Conservation (phyloP, 2,113 vertebrate species). For the Symphodus melops region DNA sequence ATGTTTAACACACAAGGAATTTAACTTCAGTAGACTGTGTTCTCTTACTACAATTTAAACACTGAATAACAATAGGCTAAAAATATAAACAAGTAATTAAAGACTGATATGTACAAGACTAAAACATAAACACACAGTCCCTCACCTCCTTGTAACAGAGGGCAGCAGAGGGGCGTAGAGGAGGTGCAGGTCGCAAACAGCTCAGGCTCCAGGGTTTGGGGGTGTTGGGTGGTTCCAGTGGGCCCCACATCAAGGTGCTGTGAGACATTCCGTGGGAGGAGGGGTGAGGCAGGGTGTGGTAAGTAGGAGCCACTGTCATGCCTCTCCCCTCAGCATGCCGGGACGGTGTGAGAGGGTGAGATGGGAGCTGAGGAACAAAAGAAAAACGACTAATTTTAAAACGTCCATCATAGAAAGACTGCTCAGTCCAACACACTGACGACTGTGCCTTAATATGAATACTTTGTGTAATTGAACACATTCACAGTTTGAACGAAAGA, state of each 20-base stretch:
- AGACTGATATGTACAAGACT: no score
- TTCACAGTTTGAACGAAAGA: no score
- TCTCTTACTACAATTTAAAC: no score
- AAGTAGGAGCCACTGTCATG: constrained; percentile 91
- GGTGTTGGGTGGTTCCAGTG: constrained; percentile 95
- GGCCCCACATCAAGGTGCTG: constrained; percentile 96
- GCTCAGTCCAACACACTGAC: not conserved
- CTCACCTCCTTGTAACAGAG: constrained; percentile 98
- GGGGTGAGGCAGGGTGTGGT: constrained; percentile 97
- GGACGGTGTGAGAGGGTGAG: constrained; percentile 94
- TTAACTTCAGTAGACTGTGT: no score
- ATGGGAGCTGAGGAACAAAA: constrained; percentile 89
- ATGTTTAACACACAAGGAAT: no score
- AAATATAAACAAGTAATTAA: no score
- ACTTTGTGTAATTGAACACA: no score
- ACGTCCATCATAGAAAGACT: not conserved
- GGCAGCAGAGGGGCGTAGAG: constrained; percentile 93
- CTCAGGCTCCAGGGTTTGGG: constrained; percentile 99
- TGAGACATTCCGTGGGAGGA: constrained; percentile 94
- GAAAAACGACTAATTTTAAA: not conserved
- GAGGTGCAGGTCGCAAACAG: constrained; percentile 94
- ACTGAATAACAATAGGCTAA: no score
- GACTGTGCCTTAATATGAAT: not conserved
- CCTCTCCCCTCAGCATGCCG: constrained; percentile 93
- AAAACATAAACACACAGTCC: not conserved